Evolutionary conservation across 2,888 invertebrate species (phyloP).

Genomic region (Helicoverpa assulta): DNA sequence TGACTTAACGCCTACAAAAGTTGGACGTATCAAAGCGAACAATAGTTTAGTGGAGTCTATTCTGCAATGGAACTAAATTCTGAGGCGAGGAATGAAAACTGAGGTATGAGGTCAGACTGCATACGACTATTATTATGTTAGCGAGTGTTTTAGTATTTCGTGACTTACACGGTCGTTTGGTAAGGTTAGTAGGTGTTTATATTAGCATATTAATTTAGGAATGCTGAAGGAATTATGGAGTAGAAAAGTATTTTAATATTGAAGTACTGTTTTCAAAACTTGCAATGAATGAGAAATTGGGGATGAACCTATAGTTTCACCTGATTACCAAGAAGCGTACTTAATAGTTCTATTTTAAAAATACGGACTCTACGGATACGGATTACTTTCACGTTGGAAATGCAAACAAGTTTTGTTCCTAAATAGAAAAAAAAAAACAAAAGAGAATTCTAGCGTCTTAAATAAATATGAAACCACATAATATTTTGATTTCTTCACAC

Average conservation of each 20-base stretch:
- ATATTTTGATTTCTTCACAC: slow-evolving; percentile 19
- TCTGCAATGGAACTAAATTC: slow-evolving; percentile 33
- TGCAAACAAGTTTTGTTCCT: too few species aligned
- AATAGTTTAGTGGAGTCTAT: slow-evolving; percentile 42
- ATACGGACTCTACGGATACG: too few species aligned
- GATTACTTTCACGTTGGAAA: too few species aligned
- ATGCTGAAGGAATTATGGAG: too few species aligned
- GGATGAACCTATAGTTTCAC: too few species aligned
- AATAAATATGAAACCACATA: slow-evolving; percentile 4
- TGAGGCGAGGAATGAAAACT: slow-evolving; percentile 37
- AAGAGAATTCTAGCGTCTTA: background rate
- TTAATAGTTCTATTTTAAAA: too few species aligned
- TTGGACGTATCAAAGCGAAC: slow-evolving; percentile 33
- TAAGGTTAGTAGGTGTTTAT: background rate
- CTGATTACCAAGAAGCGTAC: too few species aligned
- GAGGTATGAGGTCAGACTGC: slow-evolving; percentile 24
- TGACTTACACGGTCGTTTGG: slow-evolving; percentile 5
- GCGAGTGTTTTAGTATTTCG: slow-evolving; percentile 15
- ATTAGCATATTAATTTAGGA: background rate
- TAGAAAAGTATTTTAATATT: too few species aligned
- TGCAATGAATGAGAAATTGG: too few species aligned
- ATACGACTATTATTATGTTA: slow-evolving; percentile 23
- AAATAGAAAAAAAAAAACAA: background rate
- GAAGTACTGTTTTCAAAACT: too few species aligned
- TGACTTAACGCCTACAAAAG: slow-evolving; percentile 48